These are phyloP conservation scores for Lucinisca nassula DNA, from an alignment of 2,888 invertebrate genomes.

Conservation along the genomic window DNA sequence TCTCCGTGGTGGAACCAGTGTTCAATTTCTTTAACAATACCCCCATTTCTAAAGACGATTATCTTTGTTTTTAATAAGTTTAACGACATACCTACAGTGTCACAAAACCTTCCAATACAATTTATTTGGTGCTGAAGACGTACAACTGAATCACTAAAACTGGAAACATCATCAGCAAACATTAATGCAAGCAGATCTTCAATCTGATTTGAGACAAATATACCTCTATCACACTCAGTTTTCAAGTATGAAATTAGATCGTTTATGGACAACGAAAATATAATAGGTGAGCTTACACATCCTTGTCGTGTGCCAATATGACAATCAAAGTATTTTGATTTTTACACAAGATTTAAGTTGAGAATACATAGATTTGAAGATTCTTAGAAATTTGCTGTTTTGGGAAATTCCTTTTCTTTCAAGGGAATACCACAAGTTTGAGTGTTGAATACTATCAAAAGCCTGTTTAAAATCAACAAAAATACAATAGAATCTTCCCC, in stretches of 20 bases:
- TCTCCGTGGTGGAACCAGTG: constrained; percentile 5
- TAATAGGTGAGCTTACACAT: constrained; percentile 19
- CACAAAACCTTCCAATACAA: constrained; percentile 5
- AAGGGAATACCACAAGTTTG: neutral
- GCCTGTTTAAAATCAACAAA: constrained; percentile 11
- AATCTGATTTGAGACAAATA: constrained; percentile 2
- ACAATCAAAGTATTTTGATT: neutral
- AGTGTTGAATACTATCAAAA: constrained; percentile 5
- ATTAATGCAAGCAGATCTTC: constrained; percentile 12
- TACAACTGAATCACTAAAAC: constrained; percentile 13
- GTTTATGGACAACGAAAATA: constrained; percentile 18
- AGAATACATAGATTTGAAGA: constrained; percentile 15
- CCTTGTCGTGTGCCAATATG: constrained; percentile 10
- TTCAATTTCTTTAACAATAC: constrained; percentile 6
- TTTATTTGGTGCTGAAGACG: constrained; percentile 31
- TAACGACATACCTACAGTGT: constrained; percentile 23
- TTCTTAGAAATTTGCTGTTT: neutral
- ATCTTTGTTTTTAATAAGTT: constrained; percentile 23
- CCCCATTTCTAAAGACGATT: constrained; percentile 20
- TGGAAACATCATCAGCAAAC: constrained; percentile 28
- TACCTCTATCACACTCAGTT: neutral
- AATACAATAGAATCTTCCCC: constrained; percentile 10
- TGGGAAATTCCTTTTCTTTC: constrained; percentile 4
- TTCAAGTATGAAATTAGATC: constrained; percentile 14
- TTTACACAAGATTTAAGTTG: neutral